A percentile compares a stretch with the other conserved stretches of the same genome.
These are phyloP conservation scores for Leptinotarsa defecta DNA, from an alignment of 1,140 invertebrate genomes.

Conservation along the genomic window DNA sequence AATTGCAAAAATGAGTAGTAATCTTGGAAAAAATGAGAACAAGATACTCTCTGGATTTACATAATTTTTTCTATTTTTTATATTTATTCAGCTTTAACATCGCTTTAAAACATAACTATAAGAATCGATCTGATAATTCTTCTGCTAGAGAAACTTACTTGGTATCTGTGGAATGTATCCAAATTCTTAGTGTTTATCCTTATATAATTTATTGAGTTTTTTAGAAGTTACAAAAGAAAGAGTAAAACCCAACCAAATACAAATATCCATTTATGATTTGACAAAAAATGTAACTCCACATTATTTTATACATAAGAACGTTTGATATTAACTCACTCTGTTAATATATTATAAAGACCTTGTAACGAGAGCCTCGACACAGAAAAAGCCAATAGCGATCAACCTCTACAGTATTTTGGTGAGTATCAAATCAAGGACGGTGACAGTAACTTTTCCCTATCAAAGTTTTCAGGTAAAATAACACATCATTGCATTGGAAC, in stretches of 20 bases:
- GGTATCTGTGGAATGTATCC: too few relatives aligned
- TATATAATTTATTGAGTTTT: too few relatives aligned
- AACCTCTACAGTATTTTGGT: slow-evolving; percentile 38
- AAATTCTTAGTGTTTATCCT: too few relatives aligned
- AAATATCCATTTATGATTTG: not conserved
- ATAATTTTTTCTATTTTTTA: too few relatives aligned
- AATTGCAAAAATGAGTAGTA: too few relatives aligned
- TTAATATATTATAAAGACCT: slow-evolving; percentile 56
- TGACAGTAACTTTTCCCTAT: slow-evolving; percentile 17
- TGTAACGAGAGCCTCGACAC: slow-evolving; percentile 50
- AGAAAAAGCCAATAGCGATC: slow-evolving; percentile 38
- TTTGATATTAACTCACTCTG: slow-evolving; percentile 57
- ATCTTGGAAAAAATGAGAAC: too few relatives aligned
- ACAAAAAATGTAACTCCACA: not conserved
- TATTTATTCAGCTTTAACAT: too few relatives aligned
- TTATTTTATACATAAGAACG: slow-evolving; percentile 31
- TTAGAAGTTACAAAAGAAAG: not conserved
- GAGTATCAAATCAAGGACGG: slow-evolving; percentile 44
- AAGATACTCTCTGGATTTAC: too few relatives aligned
- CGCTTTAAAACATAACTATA: too few relatives aligned
- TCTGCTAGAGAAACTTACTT: too few relatives aligned
- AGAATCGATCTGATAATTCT: too few relatives aligned
- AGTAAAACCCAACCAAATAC: not conserved
- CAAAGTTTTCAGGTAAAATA: slow-evolving; percentile 22
- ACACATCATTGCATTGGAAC: not conserved